phyloP scores from a whole-genome alignment of 2,888 invertebrate genomes.

The Harpalus rufipes region DNA sequence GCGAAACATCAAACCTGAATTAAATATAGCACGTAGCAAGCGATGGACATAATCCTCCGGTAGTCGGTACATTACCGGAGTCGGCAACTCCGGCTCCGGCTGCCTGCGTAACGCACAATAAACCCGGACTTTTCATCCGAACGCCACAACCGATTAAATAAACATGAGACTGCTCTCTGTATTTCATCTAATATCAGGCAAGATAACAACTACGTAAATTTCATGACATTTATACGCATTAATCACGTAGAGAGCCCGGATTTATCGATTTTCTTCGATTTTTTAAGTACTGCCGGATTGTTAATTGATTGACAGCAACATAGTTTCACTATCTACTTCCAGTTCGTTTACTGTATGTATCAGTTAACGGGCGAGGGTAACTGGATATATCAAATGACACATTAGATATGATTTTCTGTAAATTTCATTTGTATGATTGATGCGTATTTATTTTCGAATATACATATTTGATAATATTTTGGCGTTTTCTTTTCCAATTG shows the following conservation, averaged over 20 bases:
- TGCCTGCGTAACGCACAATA: slow-evolving; percentile 31
- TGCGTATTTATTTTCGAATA: too few species aligned
- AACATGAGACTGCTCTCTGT: slow-evolving; percentile 47
- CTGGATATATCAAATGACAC: too few species aligned
- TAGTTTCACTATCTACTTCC: background rate
- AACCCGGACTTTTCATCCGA: slow-evolving; percentile 42
- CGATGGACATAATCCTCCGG: slow-evolving; percentile 65
- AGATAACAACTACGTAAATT: slow-evolving; percentile 46
- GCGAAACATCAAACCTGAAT: slow-evolving; percentile 65
- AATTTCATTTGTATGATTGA: too few species aligned
- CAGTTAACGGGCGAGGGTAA: too few species aligned
- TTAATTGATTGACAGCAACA: background rate
- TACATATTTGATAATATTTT: too few species aligned
- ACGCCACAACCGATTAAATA: slow-evolving; percentile 34
- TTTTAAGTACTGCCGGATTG: background rate
- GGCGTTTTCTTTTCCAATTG: too few species aligned
- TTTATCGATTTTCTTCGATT: slow-evolving; percentile 6
- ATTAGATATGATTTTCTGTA: too few species aligned
- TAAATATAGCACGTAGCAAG: slow-evolving; percentile 65
- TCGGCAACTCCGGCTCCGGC: slow-evolving; percentile 12
- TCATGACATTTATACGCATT: slow-evolving; percentile 22
- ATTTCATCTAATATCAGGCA: slow-evolving; percentile 34
- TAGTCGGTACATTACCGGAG: slow-evolving; percentile 62
- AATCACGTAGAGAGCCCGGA: background rate
- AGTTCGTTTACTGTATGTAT: background rate